Base-by-base conservation (phyloP, 2,797 vertebrate genomes). In the Parambassis ranga region DNA sequence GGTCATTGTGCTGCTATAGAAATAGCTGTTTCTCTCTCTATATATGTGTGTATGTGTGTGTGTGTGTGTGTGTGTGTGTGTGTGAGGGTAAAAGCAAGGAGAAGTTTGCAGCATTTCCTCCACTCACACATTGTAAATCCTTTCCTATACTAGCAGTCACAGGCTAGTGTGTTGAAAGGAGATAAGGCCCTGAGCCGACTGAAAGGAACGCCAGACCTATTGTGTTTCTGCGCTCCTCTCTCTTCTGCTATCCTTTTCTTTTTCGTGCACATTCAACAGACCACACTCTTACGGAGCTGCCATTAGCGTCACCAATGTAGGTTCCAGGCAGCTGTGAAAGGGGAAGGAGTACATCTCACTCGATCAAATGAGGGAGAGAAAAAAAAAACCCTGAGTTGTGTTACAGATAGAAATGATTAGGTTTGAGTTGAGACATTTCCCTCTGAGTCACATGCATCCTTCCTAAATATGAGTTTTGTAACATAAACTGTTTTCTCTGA, bases 101-200 rank as follows among this genome's bases (percentile, higher is more conserved):
- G 80, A 83, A 88, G 82, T 87, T 85, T 82, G 77, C 69, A 81
- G 79, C 81, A 61, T 84, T 88, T 87, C 84, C 75, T 79, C 69
- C 47, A 32, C 79, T 83, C 73, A 56, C 84, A 79, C 82, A 88
- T 90, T 89, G 89, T 92, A 93, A 93, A 93, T 92, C 91, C 89
- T 86, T 90, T 87, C 87, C 85, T 86, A 82, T 86, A 87, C 88
- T 80, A 67, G 71, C 86, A 85, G 84, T 85, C 86, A 75, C 83
- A 83, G 87, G 80, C 85, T 81, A 65, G 89, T 82, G 89, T 93
- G 92, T 77, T 89, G 71, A 88, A 84, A 82, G 77, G 89, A 93
- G 92, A 93, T 93, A 93, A 93, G 92, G 79, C 73, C 42, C 67
- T 74, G 75, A 84, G 84, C 82, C 33, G 80, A 76, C 78, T 77